phyloP scores from a whole-genome alignment of 2,113 vertebrate species.

The Lampris incognitus region DNA sequence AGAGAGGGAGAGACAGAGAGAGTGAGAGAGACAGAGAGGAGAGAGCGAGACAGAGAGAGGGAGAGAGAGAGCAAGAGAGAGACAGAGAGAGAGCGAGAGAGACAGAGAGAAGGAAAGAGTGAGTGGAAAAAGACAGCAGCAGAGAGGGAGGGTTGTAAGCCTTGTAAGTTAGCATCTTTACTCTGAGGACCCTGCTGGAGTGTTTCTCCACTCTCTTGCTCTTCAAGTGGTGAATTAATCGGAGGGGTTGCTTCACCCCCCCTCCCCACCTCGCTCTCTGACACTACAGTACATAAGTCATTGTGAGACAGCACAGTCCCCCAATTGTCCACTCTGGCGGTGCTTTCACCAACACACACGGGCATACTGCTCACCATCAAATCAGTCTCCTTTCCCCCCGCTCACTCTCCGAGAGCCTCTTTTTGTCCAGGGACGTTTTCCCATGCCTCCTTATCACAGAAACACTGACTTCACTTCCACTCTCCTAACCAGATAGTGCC shows the following conservation, averaged over 20 bases:
- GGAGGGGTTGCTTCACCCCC: too few species aligned
- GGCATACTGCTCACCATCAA: neutral
- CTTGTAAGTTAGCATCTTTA: slow-evolving; percentile 2
- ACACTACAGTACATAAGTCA: too few species aligned
- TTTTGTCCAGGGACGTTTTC: slow-evolving; percentile 40
- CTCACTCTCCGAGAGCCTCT: slow-evolving; percentile 12
- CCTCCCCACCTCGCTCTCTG: too few species aligned
- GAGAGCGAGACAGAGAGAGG: neutral
- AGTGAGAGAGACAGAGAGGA: neutral
- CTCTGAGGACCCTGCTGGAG: slow-evolving; percentile 25
- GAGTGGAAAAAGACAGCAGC: too few species aligned
- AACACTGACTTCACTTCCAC: slow-evolving; percentile 46
- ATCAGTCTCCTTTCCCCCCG: neutral
- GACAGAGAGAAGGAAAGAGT: neutral
- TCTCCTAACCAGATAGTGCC: slow-evolving; percentile 54
- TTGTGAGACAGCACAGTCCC: too few species aligned
- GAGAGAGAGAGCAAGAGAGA: neutral
- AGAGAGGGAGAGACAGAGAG: slow-evolving; percentile 3
- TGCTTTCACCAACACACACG: too few species aligned
- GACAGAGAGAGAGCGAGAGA: neutral
- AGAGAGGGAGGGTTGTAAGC: neutral
- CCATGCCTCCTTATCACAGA: slow-evolving; percentile 55
- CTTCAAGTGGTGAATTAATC: neutral
- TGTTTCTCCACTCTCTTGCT: neutral
- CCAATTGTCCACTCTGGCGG: too few species aligned